Evolutionary conservation across 2,797 vertebrate species (phyloP).

Genomic region (Pseudochirops corinnae): DNA sequence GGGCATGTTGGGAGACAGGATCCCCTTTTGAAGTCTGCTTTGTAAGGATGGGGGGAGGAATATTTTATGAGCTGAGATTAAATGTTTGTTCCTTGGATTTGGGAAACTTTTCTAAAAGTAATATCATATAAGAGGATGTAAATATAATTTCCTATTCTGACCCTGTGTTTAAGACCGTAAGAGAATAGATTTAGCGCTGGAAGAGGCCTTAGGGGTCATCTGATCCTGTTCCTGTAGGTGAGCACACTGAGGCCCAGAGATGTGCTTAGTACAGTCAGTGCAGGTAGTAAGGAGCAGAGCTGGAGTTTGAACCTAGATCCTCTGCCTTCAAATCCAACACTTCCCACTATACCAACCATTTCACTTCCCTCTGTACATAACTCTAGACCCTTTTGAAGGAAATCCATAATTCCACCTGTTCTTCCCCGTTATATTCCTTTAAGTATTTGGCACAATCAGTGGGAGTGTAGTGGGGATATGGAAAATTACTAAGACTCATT

Average conservation of each 20-base stretch:
- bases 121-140: constrained; percentile 37
- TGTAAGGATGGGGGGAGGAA: constrained; percentile 45
- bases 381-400: background rate
- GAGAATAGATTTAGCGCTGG: background rate
- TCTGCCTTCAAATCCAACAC: background rate
- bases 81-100: constrained; percentile 18
- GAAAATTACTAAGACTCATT: background rate
- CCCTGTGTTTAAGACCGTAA: background rate
- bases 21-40: constrained; percentile 68
- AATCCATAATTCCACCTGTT: background rate
- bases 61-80: constrained; percentile 43
- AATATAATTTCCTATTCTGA: background rate
- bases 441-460: background rate
- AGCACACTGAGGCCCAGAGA: background rate
- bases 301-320: background rate
- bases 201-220: background rate
- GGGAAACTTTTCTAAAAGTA: constrained; percentile 29
- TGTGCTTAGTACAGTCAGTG: background rate
- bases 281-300: background rate
- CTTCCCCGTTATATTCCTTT: background rate
- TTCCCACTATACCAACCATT: background rate
- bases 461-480: background rate
- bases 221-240: background rate
- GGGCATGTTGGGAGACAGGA: constrained; percentile 20
- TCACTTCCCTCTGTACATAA: background rate